A percentile compares a stretch with the other conserved stretches of the same genome.
Conservation (phyloP, 2,113 vertebrate species). For the Tachycineta bicolor region DNA sequence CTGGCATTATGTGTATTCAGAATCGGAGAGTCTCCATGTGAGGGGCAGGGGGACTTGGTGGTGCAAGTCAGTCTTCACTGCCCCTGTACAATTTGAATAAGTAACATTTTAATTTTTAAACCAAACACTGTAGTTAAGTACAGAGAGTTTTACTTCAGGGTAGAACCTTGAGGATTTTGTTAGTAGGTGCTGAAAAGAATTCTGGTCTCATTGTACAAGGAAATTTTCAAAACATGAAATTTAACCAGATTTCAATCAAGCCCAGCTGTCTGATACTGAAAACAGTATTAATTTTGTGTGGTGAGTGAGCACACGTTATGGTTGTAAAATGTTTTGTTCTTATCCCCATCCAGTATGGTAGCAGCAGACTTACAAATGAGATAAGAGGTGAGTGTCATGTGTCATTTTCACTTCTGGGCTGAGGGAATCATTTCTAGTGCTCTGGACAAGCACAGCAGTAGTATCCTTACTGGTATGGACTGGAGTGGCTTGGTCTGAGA, state of each 20-base stretch:
- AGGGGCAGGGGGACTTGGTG: neutral
- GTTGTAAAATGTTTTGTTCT: neutral
- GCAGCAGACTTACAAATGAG: neutral
- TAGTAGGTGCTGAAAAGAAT: neutral
- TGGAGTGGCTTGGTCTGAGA: neutral
- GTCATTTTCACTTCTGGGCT: neutral
- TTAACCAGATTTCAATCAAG: neutral
- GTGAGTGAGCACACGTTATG: neutral
- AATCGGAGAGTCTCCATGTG: neutral
- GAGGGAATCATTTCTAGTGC: neutral
- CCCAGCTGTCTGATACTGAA: neutral
- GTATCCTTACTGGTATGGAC: neutral
- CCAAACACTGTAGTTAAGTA: neutral
- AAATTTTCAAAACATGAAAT: neutral
- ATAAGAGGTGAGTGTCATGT: fast-evolving
- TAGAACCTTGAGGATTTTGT: neutral
- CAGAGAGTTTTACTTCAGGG: neutral
- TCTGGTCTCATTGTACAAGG: neutral
- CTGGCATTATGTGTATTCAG: neutral
- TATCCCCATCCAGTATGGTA: neutral
- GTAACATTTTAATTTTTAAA: neutral
- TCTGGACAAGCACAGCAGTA: neutral
- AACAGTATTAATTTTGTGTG: neutral
- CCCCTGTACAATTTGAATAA: neutral
- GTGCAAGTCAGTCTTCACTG: neutral